A percentile compares a stretch with the other conserved stretches of the same genome.
phyloP scores from a whole-genome alignment of 2,797 vertebrate species.

The Danionella dracula region DNA sequence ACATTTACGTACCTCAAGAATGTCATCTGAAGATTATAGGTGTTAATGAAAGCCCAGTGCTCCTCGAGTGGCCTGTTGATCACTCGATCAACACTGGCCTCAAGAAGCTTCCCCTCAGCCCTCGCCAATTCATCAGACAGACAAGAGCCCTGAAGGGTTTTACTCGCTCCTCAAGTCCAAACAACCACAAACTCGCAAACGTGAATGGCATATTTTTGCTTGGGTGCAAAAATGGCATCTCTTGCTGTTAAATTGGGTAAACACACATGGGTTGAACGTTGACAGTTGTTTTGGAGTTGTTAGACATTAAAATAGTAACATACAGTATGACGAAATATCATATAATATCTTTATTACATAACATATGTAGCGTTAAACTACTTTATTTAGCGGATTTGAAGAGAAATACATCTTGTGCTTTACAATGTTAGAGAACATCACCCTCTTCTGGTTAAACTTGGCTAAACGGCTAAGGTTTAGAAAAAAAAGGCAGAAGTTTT shows the following conservation, averaged over 20 bases:
- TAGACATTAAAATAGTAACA: too few species aligned
- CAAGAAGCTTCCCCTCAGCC: neutral
- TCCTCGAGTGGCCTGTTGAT: slow-evolving; percentile 21
- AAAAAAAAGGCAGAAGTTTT: too few species aligned
- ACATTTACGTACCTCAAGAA: neutral
- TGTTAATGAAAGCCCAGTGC: neutral
- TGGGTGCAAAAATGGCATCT: too few species aligned
- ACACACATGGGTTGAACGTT: too few species aligned
- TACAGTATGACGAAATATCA: too few species aligned
- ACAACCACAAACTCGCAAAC: neutral
- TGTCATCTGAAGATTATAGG: slow-evolving; percentile 6
- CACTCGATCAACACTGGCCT: neutral
- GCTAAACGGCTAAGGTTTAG: too few species aligned
- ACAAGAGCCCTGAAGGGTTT: neutral
- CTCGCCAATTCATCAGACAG: neutral
- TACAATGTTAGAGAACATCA: neutral
- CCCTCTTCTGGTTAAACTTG: too few species aligned
- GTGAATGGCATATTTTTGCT: slow-evolving; percentile 6
- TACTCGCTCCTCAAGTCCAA: neutral
- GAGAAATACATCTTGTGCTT: slow-evolving; percentile 31
- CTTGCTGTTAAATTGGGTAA: too few species aligned
- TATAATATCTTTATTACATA: too few species aligned
- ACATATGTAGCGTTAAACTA: too few species aligned
- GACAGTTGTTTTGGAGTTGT: neutral
- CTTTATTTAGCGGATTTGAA: too few species aligned